Conservation (phyloP, 2,797 vertebrate genomes). For the Sarcophilus harrisii region DNA sequence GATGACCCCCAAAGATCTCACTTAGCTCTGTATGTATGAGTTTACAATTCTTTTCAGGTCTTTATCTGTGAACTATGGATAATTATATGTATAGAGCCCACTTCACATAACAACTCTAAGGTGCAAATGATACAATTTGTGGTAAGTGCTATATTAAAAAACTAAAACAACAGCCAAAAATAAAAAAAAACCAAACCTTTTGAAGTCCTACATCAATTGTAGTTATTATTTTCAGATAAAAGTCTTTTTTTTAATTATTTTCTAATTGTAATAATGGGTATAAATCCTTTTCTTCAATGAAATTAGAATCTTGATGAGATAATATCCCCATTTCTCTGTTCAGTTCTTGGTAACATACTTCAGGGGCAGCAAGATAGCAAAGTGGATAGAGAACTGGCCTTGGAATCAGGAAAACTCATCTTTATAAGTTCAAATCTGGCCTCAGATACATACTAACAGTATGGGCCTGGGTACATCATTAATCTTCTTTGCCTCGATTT, state of each 20-base stretch:
- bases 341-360: background rate
- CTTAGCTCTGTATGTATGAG: background rate
- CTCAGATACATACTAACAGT: background rate
- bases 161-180: background rate
- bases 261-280: background rate
- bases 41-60: background rate
- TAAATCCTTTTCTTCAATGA: background rate
- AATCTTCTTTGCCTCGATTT: background rate
- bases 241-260: background rate
- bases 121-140: background rate
- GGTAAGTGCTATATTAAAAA: background rate
- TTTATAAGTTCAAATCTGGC: background rate
- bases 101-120: background rate
- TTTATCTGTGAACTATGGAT: background rate
- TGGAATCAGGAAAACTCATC: background rate
- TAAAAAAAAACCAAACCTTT: background rate
- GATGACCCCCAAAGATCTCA: background rate
- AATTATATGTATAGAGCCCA: background rate
- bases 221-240: background rate
- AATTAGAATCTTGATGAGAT: background rate
- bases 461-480: background rate
- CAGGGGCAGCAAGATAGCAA: background rate
- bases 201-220: background rate
- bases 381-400: background rate
- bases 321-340: background rate